Conservation (phyloP, 2,797 vertebrate species). For the Myripristis murdjan region DNA sequence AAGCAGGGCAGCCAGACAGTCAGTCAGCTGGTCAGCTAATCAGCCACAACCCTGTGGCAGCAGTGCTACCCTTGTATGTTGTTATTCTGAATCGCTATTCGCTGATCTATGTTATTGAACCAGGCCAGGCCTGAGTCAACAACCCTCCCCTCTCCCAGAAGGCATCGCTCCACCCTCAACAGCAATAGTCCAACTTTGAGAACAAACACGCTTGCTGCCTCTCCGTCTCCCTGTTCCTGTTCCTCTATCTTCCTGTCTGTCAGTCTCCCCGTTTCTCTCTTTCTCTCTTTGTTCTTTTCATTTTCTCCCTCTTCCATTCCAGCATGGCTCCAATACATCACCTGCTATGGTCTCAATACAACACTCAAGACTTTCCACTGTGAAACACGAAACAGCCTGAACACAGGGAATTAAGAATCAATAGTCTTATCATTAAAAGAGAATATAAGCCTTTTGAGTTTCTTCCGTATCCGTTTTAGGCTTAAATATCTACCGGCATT, state of each 20-base stretch:
- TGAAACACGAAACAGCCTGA: constrained; percentile 38
- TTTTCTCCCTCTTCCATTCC: constrained; percentile 13
- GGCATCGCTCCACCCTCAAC: constrained; percentile 65
- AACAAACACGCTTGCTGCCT: constrained; percentile 65
- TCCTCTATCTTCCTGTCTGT: constrained; percentile 13
- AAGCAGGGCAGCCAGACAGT: background rate
- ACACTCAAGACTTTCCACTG: constrained; percentile 46
- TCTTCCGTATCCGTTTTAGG: constrained; percentile 12
- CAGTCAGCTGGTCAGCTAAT: background rate
- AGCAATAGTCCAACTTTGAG: constrained; percentile 69
- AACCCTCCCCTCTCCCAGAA: constrained; percentile 59
- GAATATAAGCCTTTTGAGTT: constrained; percentile 6
- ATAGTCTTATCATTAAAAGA: constrained; percentile 38
- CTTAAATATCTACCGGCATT: constrained; percentile 15
- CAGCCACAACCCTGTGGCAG: background rate
- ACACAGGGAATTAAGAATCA: constrained; percentile 37
- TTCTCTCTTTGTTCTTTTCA: background rate
- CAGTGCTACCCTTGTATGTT: constrained; percentile 24
- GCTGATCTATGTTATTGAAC: constrained; percentile 65
- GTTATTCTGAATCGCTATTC: constrained; percentile 57
- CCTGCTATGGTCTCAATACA: constrained; percentile 13
- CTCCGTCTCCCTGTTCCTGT: constrained; percentile 14
- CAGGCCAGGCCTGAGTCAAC: constrained; percentile 58
- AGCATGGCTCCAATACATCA: constrained; percentile 26
- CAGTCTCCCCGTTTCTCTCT: background rate